Evolutionary conservation across 2,888 invertebrate genomes (phyloP).

Genomic region (Drosophila neonasuta): DNA sequence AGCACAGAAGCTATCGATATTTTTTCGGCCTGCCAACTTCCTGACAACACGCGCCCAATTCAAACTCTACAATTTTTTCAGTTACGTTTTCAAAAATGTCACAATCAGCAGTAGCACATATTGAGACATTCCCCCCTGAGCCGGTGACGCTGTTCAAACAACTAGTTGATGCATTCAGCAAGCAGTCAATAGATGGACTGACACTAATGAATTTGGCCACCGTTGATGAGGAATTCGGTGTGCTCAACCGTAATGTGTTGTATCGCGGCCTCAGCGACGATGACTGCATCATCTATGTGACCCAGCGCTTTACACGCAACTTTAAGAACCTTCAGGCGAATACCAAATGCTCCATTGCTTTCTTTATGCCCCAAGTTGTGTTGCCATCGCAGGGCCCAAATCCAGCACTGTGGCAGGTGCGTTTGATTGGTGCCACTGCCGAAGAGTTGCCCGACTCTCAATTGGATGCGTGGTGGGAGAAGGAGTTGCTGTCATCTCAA

Average conservation of each 20-base stretch:
- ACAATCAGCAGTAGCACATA: constrained; percentile 59
- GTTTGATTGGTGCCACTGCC: constrained; percentile 76
- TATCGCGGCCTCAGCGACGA: constrained; percentile 74
- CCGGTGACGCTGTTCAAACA: constrained; percentile 71
- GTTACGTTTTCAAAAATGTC: constrained; percentile 24
- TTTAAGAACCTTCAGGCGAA: constrained; percentile 72
- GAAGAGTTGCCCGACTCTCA: constrained; percentile 62
- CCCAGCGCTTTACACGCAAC: constrained; percentile 77
- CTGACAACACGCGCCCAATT: constrained; percentile 9
- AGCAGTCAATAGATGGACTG: constrained; percentile 1
- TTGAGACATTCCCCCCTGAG: constrained; percentile 55
- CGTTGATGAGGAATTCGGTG: constrained; percentile 75
- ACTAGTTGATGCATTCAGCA: constrained; percentile 46
- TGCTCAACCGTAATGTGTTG: constrained; percentile 77
- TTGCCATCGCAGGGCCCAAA: constrained; percentile 8
- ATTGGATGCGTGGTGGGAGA: constrained; percentile 69
- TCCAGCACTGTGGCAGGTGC: constrained; percentile 71
- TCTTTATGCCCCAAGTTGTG: constrained; percentile 56
- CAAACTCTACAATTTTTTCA: constrained; percentile 16
- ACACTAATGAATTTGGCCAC: constrained; percentile 79
- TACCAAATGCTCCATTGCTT: constrained; percentile 67
- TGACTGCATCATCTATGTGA: constrained; percentile 72
- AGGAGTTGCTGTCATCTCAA: constrained; percentile 70
- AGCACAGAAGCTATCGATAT: neutral
- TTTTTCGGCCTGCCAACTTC: constrained; percentile 43